Evolutionary conservation across 1,140 invertebrate species (phyloP), one percentile per base, ranked within the genome.

Genomic region (Ostrea denselamellosa): DNA sequence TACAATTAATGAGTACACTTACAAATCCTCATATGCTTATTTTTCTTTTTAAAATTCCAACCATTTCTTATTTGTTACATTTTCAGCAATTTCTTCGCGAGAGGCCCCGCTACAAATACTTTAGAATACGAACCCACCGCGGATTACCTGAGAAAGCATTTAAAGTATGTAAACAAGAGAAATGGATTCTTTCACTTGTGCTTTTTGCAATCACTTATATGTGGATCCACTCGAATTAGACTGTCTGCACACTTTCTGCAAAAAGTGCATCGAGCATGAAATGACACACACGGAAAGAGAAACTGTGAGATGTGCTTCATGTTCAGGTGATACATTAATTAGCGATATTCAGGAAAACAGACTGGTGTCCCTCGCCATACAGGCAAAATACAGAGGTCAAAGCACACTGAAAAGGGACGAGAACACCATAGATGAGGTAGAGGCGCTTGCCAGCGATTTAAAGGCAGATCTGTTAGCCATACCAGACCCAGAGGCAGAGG

Each of bases 221-320:
- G 68, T 28, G 8, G 68, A 77, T 28, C 68, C 68, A 77, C 68
- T 28, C 25, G 9, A 77, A 77, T 77, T 77, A 25, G 68, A 77
- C 22, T 77, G 68, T 77, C 25, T 77, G 25, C 68, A 77, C 25
- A 34, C 28, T 25, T 77, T 77, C 28, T 77, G 68, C 25, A 28
- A 25, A 14, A 77, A 77, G 12, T 77, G 68, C 17, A 77, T 77
- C 68, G 28, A 77, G 9, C 68, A 17, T 14, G 68, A 34, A 34
- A 28, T 77, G 68, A 12, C 28, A 17, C 22, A 77, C 25, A 77
- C 25, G 25, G 28, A 77, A 77, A 77, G 25, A 22, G 28, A 77
- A 28, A 14, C 2, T 12, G 28, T 34, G 22, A 25, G 3, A 9
- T 77, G 68, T 34, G 3, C 12, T 77, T 28, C 28, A 34, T 77